Base-by-base conservation (phyloP, 2,888 invertebrate species). In the Acrocyrtus sp. region DNA sequence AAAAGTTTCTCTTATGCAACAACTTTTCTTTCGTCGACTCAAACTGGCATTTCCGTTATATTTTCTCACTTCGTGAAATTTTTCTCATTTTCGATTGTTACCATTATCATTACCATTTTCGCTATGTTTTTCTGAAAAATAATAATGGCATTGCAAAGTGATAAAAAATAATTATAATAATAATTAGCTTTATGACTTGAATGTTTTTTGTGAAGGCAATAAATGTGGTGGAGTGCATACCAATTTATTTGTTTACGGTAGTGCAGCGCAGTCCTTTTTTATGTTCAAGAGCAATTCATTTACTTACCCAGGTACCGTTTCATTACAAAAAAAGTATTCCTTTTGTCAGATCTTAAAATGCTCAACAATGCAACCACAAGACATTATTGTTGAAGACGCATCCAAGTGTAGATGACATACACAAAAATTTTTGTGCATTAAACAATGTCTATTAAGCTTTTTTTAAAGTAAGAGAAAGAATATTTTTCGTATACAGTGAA, bases 351-450 rank as follows among this genome's bases (percentile, higher is more conserved):
- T 34, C 12, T 47, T 50, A 54, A 8, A 27, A 53, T 51, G 26
- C 34, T 17, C 24, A 26, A 10, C 8, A 45, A 34, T 39, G 26
- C 39, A 27, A 45, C 6, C 24, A 47, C 54, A 57, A 70, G 54
- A 45, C 57, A 70, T 62, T 34, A 34, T 34, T 70, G 69, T 62
- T 61, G 34, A 62, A 41, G 39, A 48, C n/a, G 61, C 70, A 70
- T 22, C 70, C 62, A 70, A 70, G 57, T 70, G 70, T 70, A 62
- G 50, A 48, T 70, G 70, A 70, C 70, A 70, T 60, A 70, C 41
- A 70, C 53, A 57, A 67, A 53, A 34, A 62, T n/a, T n/a, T 19
- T n/a, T n/a, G 4, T 45, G 8, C 45, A 34, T 34, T 34, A 8
- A 34, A 34, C 34, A 34, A 34, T 34, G 34, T 34, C 41, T 57